Evolutionary conservation across 1,140 invertebrate species (phyloP).

Genomic region (Berghia stephanieae): DNA sequence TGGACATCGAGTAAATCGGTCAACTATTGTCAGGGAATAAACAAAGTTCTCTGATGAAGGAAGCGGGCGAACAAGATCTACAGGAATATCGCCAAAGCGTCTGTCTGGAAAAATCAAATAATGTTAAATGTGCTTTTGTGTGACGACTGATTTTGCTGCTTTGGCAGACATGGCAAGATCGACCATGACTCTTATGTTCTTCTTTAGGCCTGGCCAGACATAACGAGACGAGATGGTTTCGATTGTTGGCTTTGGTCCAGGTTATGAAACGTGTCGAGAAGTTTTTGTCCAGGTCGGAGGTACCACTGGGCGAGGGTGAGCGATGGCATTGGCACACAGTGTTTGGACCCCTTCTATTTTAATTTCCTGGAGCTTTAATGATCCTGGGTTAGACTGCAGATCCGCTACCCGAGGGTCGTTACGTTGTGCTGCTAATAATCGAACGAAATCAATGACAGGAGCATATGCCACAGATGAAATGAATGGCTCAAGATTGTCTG

Average conservation of each 20-base stretch:
- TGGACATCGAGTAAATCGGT: slow-evolving; percentile 58
- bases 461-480: background rate
- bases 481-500: too few relatives aligned
- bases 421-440: background rate
- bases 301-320: too few relatives aligned
- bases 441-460: background rate
- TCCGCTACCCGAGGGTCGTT: too few relatives aligned
- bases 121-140: background rate
- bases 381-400: too few relatives aligned
- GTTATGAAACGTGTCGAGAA: background rate
- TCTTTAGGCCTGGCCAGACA: slow-evolving; percentile 1
- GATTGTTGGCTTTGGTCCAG: background rate
- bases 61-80: too few relatives aligned
- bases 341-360: background rate
- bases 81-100: too few relatives aligned
- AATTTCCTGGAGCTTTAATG: slow-evolving; percentile 2
- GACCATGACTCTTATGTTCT: background rate
- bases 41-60: slow-evolving; percentile 43
- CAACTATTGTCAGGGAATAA: slow-evolving; percentile 61
- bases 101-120: slow-evolving; percentile 52
- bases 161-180: background rate
- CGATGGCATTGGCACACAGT: background rate
- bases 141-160: too few relatives aligned
- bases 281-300: background rate
- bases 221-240: background rate